Conservation (phyloP, 2,113 vertebrate species). For the Alligator sinensis region DNA sequence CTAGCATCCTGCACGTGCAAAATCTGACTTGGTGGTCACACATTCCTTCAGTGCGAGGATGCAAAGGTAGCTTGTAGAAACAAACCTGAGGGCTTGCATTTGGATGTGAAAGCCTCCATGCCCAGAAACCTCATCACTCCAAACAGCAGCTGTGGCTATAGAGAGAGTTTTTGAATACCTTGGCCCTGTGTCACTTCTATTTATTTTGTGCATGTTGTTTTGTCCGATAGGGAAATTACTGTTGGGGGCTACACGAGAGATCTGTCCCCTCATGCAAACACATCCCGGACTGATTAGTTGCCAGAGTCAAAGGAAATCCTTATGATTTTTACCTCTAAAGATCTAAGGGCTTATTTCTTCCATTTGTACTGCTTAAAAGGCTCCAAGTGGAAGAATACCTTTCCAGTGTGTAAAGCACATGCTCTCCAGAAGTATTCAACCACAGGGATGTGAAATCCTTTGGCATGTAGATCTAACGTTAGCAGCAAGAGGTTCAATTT, state of each 20-base stretch:
- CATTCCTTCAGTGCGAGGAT: background rate
- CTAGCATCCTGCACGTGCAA: slow-evolving; percentile 39
- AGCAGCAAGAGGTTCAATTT: slow-evolving; percentile 55
- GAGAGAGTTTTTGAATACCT: slow-evolving; percentile 64
- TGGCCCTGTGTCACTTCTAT: slow-evolving; percentile 35
- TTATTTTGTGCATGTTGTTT: slow-evolving; percentile 44
- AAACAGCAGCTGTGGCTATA: slow-evolving; percentile 53
- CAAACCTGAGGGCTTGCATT: slow-evolving; percentile 65
- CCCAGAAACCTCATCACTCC: slow-evolving; percentile 61
- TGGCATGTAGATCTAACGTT: slow-evolving; percentile 33
- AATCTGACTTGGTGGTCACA: background rate
- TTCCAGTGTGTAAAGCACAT: slow-evolving; percentile 40
- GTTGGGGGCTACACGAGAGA: slow-evolving; percentile 13
- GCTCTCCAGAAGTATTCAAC: slow-evolving; percentile 55
- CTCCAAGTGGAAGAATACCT: slow-evolving; percentile 1
- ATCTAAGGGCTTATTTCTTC: slow-evolving; percentile 1
- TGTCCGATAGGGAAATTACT: slow-evolving; percentile 49
- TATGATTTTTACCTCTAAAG: slow-evolving; percentile 20
- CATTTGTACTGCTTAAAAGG: slow-evolving; percentile 11
- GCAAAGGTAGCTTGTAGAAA: slow-evolving; percentile 53
- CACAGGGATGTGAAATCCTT: slow-evolving; percentile 9
- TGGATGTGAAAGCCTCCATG: slow-evolving; percentile 67
- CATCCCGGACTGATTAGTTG: slow-evolving; percentile 26
- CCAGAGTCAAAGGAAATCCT: slow-evolving; percentile 33
- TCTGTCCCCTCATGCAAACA: slow-evolving; percentile 2